A percentile compares a stretch with the other conserved stretches of the same genome.
These are phyloP conservation scores for Cabera pusaria DNA, from an alignment of 2,888 invertebrate genomes.

Conservation along the genomic window DNA sequence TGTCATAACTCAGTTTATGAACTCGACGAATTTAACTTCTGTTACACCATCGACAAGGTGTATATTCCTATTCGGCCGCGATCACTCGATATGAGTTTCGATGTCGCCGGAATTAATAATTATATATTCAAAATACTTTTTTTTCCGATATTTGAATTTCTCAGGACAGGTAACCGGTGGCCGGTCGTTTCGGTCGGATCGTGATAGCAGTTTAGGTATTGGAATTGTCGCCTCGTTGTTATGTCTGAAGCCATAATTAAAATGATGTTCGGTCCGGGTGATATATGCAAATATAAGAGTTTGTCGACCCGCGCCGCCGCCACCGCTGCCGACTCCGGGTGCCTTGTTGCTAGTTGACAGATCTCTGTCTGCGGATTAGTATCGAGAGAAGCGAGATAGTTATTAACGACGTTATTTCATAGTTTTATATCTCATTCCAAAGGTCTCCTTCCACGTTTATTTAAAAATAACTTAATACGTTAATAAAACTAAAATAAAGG, in stretches of 20 bases:
- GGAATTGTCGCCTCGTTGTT: slow-evolving; percentile 28
- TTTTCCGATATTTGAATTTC: slow-evolving; percentile 49
- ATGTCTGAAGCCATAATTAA: slow-evolving; percentile 48
- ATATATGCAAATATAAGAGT: slow-evolving; percentile 68
- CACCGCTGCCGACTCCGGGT: slow-evolving; percentile 38
- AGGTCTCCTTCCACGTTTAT: no score
- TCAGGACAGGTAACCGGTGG: slow-evolving; percentile 73
- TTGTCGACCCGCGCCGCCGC: slow-evolving; percentile 64
- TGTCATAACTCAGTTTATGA: slow-evolving; percentile 43
- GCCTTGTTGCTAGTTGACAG: slow-evolving; percentile 11
- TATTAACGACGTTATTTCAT: slow-evolving; percentile 8
- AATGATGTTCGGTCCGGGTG: slow-evolving; percentile 40
- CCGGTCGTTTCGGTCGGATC: slow-evolving; percentile 49
- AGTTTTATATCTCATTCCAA: no score
- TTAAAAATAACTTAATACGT: no score
- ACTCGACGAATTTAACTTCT: slow-evolving; percentile 44
- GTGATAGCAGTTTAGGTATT: slow-evolving; percentile 41
- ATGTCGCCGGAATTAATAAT: slow-evolving; percentile 51
- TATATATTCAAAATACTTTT: slow-evolving; percentile 59
- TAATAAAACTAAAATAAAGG: no score
- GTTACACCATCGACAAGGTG: slow-evolving; percentile 18
- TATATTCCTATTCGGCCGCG: slow-evolving; percentile 25
- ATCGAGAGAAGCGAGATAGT: slow-evolving; percentile 6
- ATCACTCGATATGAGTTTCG: slow-evolving; percentile 27
- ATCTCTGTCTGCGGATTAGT: slow-evolving; percentile 3